These are phyloP conservation scores for Melanostoma scalare DNA, from an alignment of 2,888 invertebrate species.

Conservation along the genomic window DNA sequence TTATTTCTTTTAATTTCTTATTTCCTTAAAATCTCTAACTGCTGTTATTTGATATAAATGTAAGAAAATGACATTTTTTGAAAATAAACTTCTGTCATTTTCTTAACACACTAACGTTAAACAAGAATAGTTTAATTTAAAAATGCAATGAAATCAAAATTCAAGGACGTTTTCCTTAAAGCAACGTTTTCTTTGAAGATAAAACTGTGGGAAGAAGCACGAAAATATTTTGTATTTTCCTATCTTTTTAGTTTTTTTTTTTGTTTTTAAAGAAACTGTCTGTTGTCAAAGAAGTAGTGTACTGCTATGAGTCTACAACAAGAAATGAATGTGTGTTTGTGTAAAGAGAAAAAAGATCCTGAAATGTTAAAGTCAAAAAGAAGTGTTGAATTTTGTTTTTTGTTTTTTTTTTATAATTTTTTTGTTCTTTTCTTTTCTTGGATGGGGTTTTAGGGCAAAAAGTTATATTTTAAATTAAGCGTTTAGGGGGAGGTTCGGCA, in stretches of 20 bases:
- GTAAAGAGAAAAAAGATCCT: constrained; percentile 5
- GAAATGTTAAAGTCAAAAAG: constrained; percentile 20
- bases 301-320: constrained; percentile 1
- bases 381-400: constrained; percentile 16
- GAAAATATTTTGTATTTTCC: constrained; percentile 29
- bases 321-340: constrained; percentile 26
- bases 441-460: background rate
- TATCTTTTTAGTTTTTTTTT: constrained; percentile 1
- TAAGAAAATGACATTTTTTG: constrained; percentile 59
- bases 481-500: no score
- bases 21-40: constrained; percentile 20
- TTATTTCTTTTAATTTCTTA: constrained; percentile 21
- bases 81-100: constrained; percentile 62
- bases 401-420: constrained; percentile 17
- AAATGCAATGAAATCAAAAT: constrained; percentile 62
- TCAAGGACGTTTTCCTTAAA: constrained; percentile 54
- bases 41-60: constrained; percentile 22
- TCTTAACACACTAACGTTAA: constrained; percentile 20
- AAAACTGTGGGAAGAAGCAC: constrained; percentile 41
- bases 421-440: constrained; percentile 21
- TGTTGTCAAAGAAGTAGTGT: constrained; percentile 13
- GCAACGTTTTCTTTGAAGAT: constrained; percentile 9
- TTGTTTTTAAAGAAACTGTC: constrained; percentile 15
- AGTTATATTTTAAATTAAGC: background rate
- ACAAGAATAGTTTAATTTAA: constrained; percentile 20